Conservation (phyloP, 2,888 invertebrate species). For the Rhingia campestris region DNA sequence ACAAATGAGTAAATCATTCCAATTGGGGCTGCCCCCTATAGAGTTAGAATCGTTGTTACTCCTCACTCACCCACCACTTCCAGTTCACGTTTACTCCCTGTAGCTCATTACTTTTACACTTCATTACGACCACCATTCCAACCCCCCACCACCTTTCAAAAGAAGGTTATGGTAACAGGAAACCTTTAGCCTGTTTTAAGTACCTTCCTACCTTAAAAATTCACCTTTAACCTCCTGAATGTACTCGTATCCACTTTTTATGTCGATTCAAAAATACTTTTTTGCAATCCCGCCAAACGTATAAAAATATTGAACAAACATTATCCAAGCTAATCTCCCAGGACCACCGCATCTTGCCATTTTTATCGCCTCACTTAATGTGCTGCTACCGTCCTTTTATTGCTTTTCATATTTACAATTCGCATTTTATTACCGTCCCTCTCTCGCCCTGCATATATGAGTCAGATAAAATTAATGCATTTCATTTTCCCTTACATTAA, state of each 20-base stretch:
- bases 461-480: conserved; percentile 53
- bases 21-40: too few species aligned
- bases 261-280: background rate
- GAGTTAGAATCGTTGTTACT: too few species aligned
- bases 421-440: conserved; percentile 37
- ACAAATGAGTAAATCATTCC: too few species aligned
- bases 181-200: too few species aligned
- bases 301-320: conserved; percentile 28
- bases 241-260: background rate
- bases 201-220: too few species aligned
- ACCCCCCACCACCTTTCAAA: too few species aligned
- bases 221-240: too few species aligned
- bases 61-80: too few species aligned
- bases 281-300: conserved; percentile 11
- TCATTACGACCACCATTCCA: too few species aligned
- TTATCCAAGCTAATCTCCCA: background rate
- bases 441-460: conserved; percentile 7
- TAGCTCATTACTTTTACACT: too few species aligned
- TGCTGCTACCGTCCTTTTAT: conserved; percentile 23
- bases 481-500: conserved; percentile 54
- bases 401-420: conserved; percentile 34
- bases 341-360: background rate
- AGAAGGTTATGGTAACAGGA: too few species aligned
- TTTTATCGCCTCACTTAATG: conserved; percentile 44
- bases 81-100: too few species aligned